Evolutionary conservation across 64 coral and sea anemone species (phyloP), one percentile per base, ranked within the genome.

Genomic region (Montipora efflorescens): DNA sequence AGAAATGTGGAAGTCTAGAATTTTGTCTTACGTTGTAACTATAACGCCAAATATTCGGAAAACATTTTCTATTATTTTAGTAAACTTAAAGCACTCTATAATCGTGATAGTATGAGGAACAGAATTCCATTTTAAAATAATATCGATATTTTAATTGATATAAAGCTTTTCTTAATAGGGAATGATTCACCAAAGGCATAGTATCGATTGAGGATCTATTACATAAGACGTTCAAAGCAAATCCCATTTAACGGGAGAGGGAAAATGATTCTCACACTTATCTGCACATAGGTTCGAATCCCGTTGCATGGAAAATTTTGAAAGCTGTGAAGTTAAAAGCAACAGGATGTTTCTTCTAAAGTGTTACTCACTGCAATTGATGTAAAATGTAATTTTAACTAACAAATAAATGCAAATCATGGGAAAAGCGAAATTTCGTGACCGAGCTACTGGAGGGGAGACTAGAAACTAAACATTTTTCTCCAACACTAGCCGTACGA

Each of bases 1-100:
- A 48, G 0, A 73, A n/a, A 87, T 47, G 48, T 7, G 64, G 66
- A 43, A 66, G 62, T 15, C 28, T 87, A n/a, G 66, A 71, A 5
- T 28, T 70, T 87, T 72, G 5, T 87, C 15, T 47, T 87, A 48
- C 70, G 28, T 13, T 87, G 83, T 59, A 87, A 87, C 8, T 87
- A 87, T 14, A 18, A 72, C 19, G 36, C 8, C 5, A 14, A 11
- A 7, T 87, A 46, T 10, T 21, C 20, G 2, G 3, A 48, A 59
- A 59, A 70, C 16, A 36, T 19, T 13, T 23, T 87, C 4, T 18
- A 9, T 20, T 87, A 16, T 36, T 47, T 68, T 8, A 52, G 22
- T 36, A 55, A 57, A 83, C 80, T 57, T 36, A 83, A 18, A 4
- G 13, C 22, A 19, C 80, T 36, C 6, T 59, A 36, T 52, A 10